Conservation (phyloP, 1,140 invertebrate species). For the Formica exsecta region DNA sequence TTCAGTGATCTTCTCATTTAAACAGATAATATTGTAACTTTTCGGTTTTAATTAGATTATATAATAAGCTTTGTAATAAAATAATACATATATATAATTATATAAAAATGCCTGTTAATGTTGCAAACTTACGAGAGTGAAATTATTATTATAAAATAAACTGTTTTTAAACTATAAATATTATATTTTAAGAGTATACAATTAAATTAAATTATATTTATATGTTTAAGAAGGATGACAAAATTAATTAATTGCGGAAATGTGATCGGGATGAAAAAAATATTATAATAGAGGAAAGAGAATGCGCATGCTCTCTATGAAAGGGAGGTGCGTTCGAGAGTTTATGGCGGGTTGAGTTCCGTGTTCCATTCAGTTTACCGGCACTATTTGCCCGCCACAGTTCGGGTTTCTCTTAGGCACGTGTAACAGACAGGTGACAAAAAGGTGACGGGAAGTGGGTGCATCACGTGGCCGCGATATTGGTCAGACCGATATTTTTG, state of each 20-base stretch:
- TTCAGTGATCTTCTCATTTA: not conserved
- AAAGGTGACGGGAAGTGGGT: not conserved
- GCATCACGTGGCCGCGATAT: not conserved
- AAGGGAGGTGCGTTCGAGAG: slow-evolving; percentile 62
- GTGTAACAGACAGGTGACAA: not conserved
- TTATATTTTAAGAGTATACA: not conserved
- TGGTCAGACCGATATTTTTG: not conserved
- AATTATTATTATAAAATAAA: slow-evolving; percentile 4
- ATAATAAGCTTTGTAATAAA: slow-evolving; percentile 10
- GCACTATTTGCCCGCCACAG: slow-evolving; percentile 77
- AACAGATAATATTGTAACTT: not conserved
- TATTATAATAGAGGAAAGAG: slow-evolving; percentile 6
- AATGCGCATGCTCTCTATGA: slow-evolving; percentile 68
- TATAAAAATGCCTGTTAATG: not conserved
- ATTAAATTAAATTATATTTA: not conserved
- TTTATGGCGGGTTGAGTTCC: slow-evolving; percentile 67
- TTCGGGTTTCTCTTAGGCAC: slow-evolving; percentile 38
- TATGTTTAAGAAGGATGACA: not conserved
- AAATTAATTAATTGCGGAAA: slow-evolving; percentile 21
- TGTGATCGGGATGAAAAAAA: slow-evolving; percentile 5
- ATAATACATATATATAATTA: not conserved
- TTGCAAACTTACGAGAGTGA: not conserved
- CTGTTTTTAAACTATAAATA: not conserved
- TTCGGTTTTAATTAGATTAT: not conserved
- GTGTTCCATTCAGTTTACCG: slow-evolving; percentile 76